Conservation (phyloP, 2,113 vertebrate genomes). For the Macaca mulatta region DNA sequence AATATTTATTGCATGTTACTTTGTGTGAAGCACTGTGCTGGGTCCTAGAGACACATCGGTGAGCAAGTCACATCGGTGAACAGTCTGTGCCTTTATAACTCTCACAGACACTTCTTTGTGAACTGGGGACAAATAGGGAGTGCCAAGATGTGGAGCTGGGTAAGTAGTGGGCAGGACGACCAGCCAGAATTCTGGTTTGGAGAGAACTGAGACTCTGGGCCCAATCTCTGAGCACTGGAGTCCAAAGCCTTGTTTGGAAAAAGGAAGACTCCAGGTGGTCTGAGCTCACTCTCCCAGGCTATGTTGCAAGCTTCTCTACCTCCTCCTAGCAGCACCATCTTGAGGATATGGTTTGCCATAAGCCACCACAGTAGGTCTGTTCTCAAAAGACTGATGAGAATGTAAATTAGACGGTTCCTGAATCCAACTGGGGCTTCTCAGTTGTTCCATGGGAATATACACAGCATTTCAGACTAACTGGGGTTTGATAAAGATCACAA, state of each 20-base stretch:
- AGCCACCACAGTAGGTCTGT: neutral
- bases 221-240: neutral
- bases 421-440: neutral
- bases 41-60: neutral
- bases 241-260: neutral
- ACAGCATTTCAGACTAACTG: neutral
- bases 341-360: neutral
- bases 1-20: neutral
- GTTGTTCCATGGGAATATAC: neutral
- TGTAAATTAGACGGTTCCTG: neutral
- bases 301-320: neutral
- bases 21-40: neutral
- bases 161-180: neutral
- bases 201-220: slow-evolving; percentile 15
- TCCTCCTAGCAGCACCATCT: neutral
- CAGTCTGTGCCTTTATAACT: neutral
- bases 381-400: neutral
- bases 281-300: neutral
- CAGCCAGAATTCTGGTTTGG: slow-evolving; percentile 25
- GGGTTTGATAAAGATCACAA: neutral
- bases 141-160: neutral
- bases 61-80: neutral
- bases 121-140: neutral
- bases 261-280: neutral
- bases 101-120: slow-evolving; percentile 18